Percentiles rank a stretch among this genome's conserved stretches.
Conservation (phyloP, 2,797 vertebrate species). For the Lepidocolaptes lacrymiger region DNA sequence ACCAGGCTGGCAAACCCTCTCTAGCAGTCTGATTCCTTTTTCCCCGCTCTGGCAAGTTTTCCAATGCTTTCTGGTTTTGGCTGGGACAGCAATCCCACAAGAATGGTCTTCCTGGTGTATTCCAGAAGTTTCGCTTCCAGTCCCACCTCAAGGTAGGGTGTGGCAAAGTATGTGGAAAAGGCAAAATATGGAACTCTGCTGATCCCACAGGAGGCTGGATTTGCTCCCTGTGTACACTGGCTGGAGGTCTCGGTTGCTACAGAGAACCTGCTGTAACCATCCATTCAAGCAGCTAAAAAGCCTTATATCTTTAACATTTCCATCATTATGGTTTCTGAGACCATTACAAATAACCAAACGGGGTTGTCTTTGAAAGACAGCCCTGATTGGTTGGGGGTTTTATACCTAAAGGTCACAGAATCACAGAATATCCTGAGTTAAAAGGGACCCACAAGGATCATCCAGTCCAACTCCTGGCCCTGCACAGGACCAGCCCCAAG, state of each 20-base stretch:
- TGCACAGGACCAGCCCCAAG: not conserved
- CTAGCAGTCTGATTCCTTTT: not conserved
- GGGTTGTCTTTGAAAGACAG: not conserved
- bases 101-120: conserved; percentile 22
- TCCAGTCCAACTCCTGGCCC: not conserved
- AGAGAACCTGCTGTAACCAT: not conserved
- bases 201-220: not conserved
- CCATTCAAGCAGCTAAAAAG: not conserved
- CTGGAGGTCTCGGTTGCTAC: not conserved
- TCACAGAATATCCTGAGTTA: no score
- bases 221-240: not conserved
- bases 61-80: conserved; percentile 28
- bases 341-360: not conserved
- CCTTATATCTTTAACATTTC: not conserved
- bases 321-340: not conserved
- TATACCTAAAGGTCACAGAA: not conserved
- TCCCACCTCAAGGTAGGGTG: conserved; percentile 47
- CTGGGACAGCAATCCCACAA: conserved; percentile 47
- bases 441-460: not conserved
- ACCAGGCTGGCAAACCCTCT: not conserved
- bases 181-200: not conserved
- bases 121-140: conserved; percentile 54
- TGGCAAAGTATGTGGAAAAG: not conserved
- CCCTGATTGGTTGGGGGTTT: not conserved
- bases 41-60: not conserved